A percentile compares a stretch with the other conserved stretches of the same genome.
These are phyloP conservation scores for Delphinapterus leucas DNA, from an alignment of 2,113 vertebrate species.

Conservation along the genomic window DNA sequence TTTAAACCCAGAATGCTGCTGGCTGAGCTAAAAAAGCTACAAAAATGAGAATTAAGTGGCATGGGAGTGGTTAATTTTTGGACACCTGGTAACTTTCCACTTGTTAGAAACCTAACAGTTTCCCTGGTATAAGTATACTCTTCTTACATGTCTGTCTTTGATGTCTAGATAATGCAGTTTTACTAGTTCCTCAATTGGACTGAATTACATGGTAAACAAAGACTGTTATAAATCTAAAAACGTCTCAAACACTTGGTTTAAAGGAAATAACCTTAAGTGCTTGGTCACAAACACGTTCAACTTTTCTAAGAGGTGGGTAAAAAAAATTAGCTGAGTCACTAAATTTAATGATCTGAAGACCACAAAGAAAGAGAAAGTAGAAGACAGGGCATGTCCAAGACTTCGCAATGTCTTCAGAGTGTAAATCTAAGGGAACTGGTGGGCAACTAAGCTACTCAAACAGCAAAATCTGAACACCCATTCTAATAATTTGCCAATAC, in stretches of 20 bases:
- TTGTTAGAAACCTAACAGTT: slow-evolving; percentile 57
- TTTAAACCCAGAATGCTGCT: slow-evolving; percentile 12
- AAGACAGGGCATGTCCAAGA: not conserved
- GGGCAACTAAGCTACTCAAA: not conserved
- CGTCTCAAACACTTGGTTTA: slow-evolving; percentile 40
- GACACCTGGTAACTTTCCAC: slow-evolving; percentile 25
- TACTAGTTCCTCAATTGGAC: slow-evolving; percentile 69
- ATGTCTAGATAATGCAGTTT: slow-evolving; percentile 70
- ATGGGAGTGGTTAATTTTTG: not conserved
- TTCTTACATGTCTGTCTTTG: slow-evolving; percentile 46
- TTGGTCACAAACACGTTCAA: slow-evolving; percentile 48
- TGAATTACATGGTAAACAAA: slow-evolving; percentile 72
- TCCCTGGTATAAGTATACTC: not conserved
- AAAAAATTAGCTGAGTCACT: slow-evolving; percentile 60
- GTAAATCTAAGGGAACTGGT: not conserved
- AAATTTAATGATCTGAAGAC: not conserved
- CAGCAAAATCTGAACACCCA: not conserved
- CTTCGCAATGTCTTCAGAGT: not conserved
- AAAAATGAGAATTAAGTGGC: not conserved
- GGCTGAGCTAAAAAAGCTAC: not conserved
- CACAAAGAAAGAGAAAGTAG: slow-evolving; percentile 26
- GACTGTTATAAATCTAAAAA: slow-evolving; percentile 58
- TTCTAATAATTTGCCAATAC: not conserved
- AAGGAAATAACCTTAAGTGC: slow-evolving; percentile 58
- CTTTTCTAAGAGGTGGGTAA: slow-evolving; percentile 41